Evolutionary conservation across 1,140 invertebrate species (phyloP).

Genomic region (Dermatophagoides farinae): DNA sequence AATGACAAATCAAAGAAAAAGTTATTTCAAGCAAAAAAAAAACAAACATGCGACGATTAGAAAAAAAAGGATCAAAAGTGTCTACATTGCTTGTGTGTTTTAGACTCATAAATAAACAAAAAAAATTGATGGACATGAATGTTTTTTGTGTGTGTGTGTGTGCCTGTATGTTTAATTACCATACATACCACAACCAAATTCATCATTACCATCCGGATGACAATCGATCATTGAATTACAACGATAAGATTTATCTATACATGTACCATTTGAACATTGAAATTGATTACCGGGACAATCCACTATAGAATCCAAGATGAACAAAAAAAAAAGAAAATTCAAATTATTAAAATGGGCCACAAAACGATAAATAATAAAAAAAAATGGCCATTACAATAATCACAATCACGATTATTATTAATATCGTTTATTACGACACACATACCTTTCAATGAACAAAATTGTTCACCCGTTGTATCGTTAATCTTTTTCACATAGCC

Average conservation of each 20-base stretch:
- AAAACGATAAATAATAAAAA: too few species aligned
- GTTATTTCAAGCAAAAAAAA: too few species aligned
- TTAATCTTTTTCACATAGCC: constrained; percentile 30
- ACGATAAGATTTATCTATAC: constrained; percentile 22
- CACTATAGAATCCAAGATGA: not conserved
- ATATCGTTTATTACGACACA: too few species aligned
- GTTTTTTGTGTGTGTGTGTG: too few species aligned
- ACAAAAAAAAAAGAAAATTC: not conserved
- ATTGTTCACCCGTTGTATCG: constrained; percentile 20
- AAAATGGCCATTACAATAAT: too few species aligned
- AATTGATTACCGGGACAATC: constrained; percentile 20
- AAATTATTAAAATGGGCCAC: not conserved
- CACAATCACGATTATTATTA: too few species aligned
- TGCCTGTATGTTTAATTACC: not conserved
- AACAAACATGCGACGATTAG: too few species aligned
- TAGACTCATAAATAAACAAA: too few species aligned
- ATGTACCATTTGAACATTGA: constrained; percentile 26
- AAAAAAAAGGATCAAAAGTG: too few species aligned
- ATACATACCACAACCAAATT: constrained; percentile 26
- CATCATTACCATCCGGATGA: constrained; percentile 22
- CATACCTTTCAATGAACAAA: constrained; percentile 13
- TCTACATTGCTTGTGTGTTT: too few species aligned
- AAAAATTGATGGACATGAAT: too few species aligned
- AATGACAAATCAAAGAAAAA: too few species aligned
- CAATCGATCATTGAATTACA: constrained; percentile 26